These are phyloP conservation scores for Nephrotoma flavescens DNA, from an alignment of 2,888 invertebrate genomes.

Conservation along the genomic window DNA sequence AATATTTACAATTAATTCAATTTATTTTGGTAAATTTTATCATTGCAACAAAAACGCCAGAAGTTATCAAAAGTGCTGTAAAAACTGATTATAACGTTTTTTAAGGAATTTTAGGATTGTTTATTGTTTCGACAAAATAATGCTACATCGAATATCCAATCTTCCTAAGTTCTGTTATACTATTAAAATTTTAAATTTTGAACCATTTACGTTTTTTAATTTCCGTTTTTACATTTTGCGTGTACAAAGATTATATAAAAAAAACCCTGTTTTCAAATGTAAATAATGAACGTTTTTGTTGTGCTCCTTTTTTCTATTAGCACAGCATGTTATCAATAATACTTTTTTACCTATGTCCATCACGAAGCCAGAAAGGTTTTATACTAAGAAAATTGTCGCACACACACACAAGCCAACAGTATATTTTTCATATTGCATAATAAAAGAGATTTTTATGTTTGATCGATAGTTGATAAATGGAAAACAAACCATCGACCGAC, in stretches of 20 bases:
- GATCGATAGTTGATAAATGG: neutral
- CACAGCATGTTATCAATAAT: neutral
- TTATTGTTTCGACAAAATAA: neutral
- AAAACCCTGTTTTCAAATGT: neutral
- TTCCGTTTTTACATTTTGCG: neutral
- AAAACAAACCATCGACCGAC: neutral
- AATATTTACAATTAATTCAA: too few relatives aligned
- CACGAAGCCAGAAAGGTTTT: neutral
- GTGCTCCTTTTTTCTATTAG: neutral
- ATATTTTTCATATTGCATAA: too few relatives aligned
- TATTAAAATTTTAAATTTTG: neutral
- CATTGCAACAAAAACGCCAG: too few relatives aligned
- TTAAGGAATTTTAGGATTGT: too few relatives aligned
- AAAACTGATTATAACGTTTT: too few relatives aligned
- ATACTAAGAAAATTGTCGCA: neutral
- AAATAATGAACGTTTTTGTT: neutral
- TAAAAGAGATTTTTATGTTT: neutral
- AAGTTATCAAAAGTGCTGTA: too few relatives aligned
- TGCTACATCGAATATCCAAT: neutral
- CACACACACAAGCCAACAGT: neutral
- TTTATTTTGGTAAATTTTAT: too few relatives aligned
- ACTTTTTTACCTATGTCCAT: neutral
- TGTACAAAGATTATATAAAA: neutral
- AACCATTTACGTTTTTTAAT: neutral
- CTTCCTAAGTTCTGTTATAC: neutral